Evolutionary conservation across 2,797 vertebrate genomes (phyloP), one percentile per base, ranked within the genome.

Genomic region (Microcaecilia unicolor): DNA sequence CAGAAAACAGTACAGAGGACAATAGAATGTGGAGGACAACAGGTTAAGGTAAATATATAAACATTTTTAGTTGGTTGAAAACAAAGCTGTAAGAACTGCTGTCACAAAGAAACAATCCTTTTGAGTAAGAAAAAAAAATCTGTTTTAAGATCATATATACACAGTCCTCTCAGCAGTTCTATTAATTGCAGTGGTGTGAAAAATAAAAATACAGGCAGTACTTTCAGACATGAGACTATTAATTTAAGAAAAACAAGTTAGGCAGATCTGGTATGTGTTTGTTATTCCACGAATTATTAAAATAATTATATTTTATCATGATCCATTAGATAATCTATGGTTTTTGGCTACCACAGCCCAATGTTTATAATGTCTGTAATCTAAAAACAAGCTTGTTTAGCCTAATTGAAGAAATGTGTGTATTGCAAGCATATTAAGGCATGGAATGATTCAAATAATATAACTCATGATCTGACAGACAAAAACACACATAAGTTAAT

Each of bases 401-500:
- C 67, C 76, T 70, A 61, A 65, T 17, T 57, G 70, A 75, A 71
- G 70, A 81, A 77, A 70, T 83, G 84, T 82, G 83, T 81, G 84
- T 85, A 92, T 81, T 86, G 93, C 87, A 88, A 91, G 90, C 89
- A 83, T 90, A 86, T 92, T 94, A 92, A 94, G 92, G 92, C 91
- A 97, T 94, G 96, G 96, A 99, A 99, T 97, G 96, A 94, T 91
- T 92, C 90, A 93, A 95, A 93, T 85, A 88, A 90, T 87, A 89
- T 84, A 93, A 86, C 87, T 89, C 85, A 80, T 87, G 87, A 92
- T 91, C 92, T 88, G 91, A 95, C 84, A 88, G 77, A 90, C 84
- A 87, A 89, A 81, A 88, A 91, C 91, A 93, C 87, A 89, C 84
- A 88, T 88, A 93, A 90, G 89, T 89, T 92, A 85, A 86, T 86